A percentile compares a stretch with the other conserved stretches of the same genome.
Evolutionary conservation across 2,797 vertebrate genomes (phyloP).

Genomic region (Paedocypris micromegethes): DNA sequence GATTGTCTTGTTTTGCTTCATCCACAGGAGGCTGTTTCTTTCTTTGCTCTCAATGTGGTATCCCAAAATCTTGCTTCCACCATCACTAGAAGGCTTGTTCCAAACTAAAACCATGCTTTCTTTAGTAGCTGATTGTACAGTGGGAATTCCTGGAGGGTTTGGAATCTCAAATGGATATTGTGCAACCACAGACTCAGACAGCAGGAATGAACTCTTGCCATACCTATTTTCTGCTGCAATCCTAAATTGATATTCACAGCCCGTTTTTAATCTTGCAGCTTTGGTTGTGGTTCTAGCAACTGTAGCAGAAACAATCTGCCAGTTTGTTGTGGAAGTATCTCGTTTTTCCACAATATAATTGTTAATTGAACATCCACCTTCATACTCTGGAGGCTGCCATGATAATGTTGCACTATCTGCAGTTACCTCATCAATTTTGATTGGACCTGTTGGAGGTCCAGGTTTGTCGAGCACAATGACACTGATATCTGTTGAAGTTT

Average conservation of each 20-base stretch:
- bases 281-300: slow-evolving; percentile 97
- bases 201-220: slow-evolving; percentile 86
- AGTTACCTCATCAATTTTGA: slow-evolving; percentile 93
- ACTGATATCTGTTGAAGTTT: slow-evolving; percentile 80
- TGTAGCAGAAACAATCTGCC: slow-evolving; percentile 97
- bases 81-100: slow-evolving; percentile 89
- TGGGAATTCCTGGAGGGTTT: slow-evolving; percentile 81
- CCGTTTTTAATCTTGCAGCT: slow-evolving; percentile 87
- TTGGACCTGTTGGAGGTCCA: slow-evolving; percentile 91
- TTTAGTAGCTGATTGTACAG: slow-evolving; percentile 78
- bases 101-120: slow-evolving; percentile 93
- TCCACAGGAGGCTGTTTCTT: slow-evolving; percentile 94
- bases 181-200: slow-evolving; percentile 82
- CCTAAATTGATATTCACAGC: slow-evolving; percentile 94
- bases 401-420: slow-evolving; percentile 85
- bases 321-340: slow-evolving; percentile 92
- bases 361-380: slow-evolving; percentile 90
- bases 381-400: slow-evolving; percentile 91
- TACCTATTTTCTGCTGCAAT: slow-evolving; percentile 97
- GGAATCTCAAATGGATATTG: slow-evolving; percentile 94
- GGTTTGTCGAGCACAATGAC: slow-evolving; percentile 94
- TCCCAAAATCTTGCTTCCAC: slow-evolving; percentile 89
- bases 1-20: slow-evolving; percentile 89
- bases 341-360: slow-evolving; percentile 98
- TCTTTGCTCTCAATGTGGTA: slow-evolving; percentile 97